Evolutionary conservation across 2,113 vertebrate species (phyloP).

Genomic region (Neofelis nebulosa): DNA sequence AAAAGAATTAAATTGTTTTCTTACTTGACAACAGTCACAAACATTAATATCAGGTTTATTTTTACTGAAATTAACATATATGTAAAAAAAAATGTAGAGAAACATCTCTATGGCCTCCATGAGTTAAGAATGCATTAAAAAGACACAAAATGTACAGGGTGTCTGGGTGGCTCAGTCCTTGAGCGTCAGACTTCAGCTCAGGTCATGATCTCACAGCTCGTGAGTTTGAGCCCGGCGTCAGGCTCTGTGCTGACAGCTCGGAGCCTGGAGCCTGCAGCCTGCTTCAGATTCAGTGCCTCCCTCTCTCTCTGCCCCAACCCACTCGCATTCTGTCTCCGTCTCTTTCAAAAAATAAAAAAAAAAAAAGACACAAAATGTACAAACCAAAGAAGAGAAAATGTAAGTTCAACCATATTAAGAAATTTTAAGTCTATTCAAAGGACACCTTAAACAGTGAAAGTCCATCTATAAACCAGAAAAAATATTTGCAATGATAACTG

Average conservation of each 20-base stretch:
- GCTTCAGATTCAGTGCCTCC: too few species aligned
- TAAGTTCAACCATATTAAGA: background rate
- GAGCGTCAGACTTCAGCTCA: too few species aligned
- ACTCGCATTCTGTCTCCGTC: too few species aligned
- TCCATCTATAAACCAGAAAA: background rate
- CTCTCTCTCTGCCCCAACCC: too few species aligned
- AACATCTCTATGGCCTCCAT: background rate
- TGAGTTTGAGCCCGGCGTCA: too few species aligned
- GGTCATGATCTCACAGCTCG: too few species aligned
- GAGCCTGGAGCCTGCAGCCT: too few species aligned
- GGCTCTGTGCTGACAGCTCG: too few species aligned
- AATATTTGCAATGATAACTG: background rate
- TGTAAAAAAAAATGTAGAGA: background rate
- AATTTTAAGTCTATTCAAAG: background rate
- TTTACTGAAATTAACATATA: background rate
- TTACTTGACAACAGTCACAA: background rate
- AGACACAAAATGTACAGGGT: background rate
- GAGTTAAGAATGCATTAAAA: background rate
- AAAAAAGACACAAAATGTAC: background rate
- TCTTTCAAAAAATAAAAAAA: too few species aligned
- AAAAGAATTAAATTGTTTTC: background rate
- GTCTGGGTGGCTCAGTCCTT: too few species aligned
- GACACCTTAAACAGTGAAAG: background rate
- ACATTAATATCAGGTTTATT: background rate
- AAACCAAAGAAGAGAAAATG: background rate